Conservation (phyloP, 1,140 invertebrate genomes). For the Drosophila sproati region DNA sequence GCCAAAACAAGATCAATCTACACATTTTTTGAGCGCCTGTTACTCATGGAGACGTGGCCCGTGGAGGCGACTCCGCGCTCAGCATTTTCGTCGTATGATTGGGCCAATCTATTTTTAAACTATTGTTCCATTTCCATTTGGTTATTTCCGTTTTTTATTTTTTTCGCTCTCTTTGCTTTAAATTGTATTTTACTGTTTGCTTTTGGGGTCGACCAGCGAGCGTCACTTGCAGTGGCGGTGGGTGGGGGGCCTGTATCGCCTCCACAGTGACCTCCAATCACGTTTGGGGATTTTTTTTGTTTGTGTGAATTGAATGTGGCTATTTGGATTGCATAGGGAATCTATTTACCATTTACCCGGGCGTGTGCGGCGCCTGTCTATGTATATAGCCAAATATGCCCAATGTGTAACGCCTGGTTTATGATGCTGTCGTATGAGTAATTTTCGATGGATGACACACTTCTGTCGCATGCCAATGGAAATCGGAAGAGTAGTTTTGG, state of each 20-base stretch:
- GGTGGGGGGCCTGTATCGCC: not conserved
- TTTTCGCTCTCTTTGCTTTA: conserved; percentile 23
- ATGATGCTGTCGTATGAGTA: conserved; percentile 68
- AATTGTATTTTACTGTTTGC: conserved; percentile 3
- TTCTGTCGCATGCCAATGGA: not conserved
- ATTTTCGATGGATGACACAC: conserved; percentile 50
- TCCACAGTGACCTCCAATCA: conserved; percentile 4
- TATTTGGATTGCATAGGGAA: conserved; percentile 28
- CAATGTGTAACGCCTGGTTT: conserved; percentile 22
- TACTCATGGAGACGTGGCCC: conserved; percentile 66
- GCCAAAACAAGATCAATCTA: conserved; percentile 68
- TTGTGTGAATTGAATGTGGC: conserved; percentile 3
- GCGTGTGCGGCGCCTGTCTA: conserved; percentile 20
- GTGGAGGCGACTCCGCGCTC: conserved; percentile 25
- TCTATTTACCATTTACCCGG: not conserved
- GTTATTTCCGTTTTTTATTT: conserved; percentile 20
- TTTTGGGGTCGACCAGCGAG: conserved; percentile 10
- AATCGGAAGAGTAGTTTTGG: too few species aligned
- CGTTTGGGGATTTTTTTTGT: conserved; percentile 19
- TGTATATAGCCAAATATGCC: conserved; percentile 35
- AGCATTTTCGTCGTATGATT: conserved; percentile 52
- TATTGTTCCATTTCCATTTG: conserved; percentile 52
- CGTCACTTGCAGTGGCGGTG: conserved; percentile 11
- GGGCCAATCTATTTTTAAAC: conserved; percentile 66
- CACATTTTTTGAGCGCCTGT: conserved; percentile 60